A percentile compares a stretch with the other conserved stretches of the same genome.
Evolutionary conservation across 2,888 invertebrate genomes (phyloP).

Genomic region (Eupithecia exiguata): DNA sequence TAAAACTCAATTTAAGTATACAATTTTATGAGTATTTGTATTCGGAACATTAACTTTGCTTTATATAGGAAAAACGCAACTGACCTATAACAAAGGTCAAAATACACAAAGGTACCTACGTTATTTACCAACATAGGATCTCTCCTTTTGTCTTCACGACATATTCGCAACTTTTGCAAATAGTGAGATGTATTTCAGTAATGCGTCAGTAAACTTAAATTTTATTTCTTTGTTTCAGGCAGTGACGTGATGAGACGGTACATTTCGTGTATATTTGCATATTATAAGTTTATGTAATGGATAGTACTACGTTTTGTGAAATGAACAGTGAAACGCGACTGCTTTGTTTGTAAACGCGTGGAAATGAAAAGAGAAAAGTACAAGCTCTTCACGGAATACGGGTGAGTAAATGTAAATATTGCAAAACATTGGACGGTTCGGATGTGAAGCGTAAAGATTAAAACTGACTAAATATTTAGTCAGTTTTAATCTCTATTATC

Average conservation of each 20-base stretch:
- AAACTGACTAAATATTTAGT: background rate
- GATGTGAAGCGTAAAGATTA: background rate
- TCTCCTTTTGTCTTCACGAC: background rate
- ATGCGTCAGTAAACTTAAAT: conserved; percentile 46
- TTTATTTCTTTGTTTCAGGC: conserved; percentile 60
- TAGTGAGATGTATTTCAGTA: background rate
- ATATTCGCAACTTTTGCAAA: background rate
- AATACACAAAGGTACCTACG: too few relatives aligned
- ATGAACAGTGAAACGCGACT: conserved; percentile 67
- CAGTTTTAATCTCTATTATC: too few relatives aligned
- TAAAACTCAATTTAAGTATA: background rate
- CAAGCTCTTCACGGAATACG: conserved; percentile 67
- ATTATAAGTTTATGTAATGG: conserved; percentile 60
- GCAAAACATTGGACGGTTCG: background rate
- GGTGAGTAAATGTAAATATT: conserved; percentile 65
- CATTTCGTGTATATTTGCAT: conserved; percentile 50
- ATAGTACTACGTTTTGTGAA: conserved; percentile 58
- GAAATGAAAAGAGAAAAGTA: conserved; percentile 84
- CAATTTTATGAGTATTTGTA: background rate
- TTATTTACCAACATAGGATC: background rate
- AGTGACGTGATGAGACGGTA: conserved; percentile 52
- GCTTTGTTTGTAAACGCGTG: conserved; percentile 62
- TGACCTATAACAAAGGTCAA: too few relatives aligned
- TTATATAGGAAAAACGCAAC: background rate
- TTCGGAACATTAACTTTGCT: background rate